These are phyloP conservation scores for Neopelma chrysocephalum DNA, from an alignment of 2,797 vertebrate species.

Conservation along the genomic window DNA sequence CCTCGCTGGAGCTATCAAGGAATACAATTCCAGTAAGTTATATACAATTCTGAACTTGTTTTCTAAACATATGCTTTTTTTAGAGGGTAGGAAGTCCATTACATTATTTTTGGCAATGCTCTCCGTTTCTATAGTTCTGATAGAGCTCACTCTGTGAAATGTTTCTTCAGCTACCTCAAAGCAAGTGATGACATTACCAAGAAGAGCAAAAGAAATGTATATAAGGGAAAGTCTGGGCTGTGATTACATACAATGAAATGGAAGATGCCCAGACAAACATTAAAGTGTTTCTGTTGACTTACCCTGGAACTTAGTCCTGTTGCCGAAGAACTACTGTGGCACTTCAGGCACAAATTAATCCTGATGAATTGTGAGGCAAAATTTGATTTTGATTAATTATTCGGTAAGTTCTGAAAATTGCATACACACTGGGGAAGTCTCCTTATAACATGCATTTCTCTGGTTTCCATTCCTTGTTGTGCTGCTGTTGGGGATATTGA, in stretches of 20 bases:
- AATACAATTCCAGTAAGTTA: neutral
- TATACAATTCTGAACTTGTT: neutral
- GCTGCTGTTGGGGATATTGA: slow-evolving; percentile 14
- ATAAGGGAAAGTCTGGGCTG: neutral
- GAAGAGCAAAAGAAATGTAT: neutral
- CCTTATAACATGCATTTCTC: neutral
- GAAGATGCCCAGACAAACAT: neutral
- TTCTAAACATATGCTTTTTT: neutral
- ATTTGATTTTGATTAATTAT: neutral
- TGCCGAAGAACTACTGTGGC: neutral
- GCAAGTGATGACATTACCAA: neutral
- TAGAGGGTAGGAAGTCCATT: neutral
- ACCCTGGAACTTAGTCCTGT: neutral
- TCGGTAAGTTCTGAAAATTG: neutral
- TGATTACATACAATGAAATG: neutral
- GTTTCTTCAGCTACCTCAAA: slow-evolving; percentile 13
- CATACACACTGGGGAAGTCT: neutral
- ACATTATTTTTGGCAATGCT: neutral
- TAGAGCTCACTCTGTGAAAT: neutral
- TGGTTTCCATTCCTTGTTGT: neutral
- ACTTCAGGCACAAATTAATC: neutral
- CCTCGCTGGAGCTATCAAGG: neutral
- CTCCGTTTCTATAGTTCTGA: neutral
- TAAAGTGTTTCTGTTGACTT: neutral
- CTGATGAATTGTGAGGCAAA: neutral